Conservation (phyloP, 1,140 invertebrate genomes). For the Atta colombica region DNA sequence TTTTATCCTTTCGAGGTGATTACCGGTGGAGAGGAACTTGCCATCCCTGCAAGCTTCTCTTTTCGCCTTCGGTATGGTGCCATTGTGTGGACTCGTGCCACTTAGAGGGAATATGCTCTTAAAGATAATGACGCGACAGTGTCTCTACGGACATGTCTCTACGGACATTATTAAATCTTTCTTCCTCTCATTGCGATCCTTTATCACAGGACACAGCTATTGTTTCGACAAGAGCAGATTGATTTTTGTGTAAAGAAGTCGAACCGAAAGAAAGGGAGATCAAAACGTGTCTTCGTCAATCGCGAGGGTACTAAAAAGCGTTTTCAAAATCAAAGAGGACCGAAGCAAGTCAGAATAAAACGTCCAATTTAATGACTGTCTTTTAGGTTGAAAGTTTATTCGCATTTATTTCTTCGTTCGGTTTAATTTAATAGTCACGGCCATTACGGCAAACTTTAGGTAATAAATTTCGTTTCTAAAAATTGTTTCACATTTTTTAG, state of each 20-base stretch:
- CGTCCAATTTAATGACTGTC: not conserved
- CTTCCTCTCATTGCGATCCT: constrained; percentile 3
- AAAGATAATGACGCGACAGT: constrained; percentile 63
- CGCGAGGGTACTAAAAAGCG: not conserved
- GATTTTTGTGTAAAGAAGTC: constrained; percentile 8
- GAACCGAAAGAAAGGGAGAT: not conserved
- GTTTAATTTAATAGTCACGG: constrained; percentile 10
- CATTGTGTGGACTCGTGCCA: constrained; percentile 43
- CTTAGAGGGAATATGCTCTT: constrained; percentile 70
- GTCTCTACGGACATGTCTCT: constrained; percentile 50
- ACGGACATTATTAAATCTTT: constrained; percentile 68
- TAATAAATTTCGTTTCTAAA: not conserved
- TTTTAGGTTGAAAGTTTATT: not conserved
- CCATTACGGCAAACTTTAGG: not conserved
- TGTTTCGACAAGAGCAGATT: not conserved
- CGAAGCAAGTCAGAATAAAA: not conserved
- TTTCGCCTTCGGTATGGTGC: constrained; percentile 46
- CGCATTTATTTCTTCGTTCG: not conserved
- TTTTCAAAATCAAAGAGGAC: not conserved
- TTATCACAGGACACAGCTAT: not conserved
- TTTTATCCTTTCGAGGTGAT: constrained; percentile 67
- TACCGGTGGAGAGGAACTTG: constrained; percentile 44
- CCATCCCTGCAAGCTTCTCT: not conserved
- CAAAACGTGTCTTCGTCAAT: not conserved
- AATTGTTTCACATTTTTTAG: not conserved